Conservation (phyloP, 2,113 vertebrate species). For the Tapirus terrestris region DNA sequence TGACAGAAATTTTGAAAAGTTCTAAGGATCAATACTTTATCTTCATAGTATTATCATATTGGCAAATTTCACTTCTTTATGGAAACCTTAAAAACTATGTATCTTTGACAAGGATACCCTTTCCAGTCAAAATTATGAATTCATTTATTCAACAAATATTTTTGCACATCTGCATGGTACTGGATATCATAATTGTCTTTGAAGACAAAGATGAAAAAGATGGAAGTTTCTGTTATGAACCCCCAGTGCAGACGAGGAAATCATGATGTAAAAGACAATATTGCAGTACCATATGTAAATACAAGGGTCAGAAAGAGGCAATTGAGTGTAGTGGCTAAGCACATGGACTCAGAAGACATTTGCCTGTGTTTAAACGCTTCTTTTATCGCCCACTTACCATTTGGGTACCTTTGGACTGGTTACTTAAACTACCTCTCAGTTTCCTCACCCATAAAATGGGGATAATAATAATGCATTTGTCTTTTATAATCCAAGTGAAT, state of each 20-base stretch:
- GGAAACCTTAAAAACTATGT: background rate
- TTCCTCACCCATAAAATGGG: background rate
- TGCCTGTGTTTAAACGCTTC: background rate
- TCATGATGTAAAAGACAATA: background rate
- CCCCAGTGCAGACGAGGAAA: background rate
- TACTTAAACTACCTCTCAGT: background rate
- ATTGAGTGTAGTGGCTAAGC: fast-evolving
- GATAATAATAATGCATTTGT: background rate
- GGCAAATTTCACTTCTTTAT: background rate
- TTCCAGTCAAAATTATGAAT: background rate
- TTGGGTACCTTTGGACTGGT: background rate
- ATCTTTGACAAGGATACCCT: background rate
- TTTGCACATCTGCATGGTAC: background rate
- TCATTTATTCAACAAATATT: background rate
- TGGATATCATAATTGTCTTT: background rate
- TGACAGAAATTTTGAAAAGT: background rate
- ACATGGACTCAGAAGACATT: background rate
- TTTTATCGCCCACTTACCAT: background rate
- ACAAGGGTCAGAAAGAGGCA: background rate
- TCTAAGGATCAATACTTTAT: background rate
- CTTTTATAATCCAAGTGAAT: background rate
- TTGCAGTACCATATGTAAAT: background rate
- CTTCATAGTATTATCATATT: background rate
- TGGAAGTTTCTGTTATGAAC: background rate
- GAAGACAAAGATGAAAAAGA: background rate